These are phyloP conservation scores for Himalopsyche phryganea DNA, from an alignment of 1,140 invertebrate species.

Conservation along the genomic window DNA sequence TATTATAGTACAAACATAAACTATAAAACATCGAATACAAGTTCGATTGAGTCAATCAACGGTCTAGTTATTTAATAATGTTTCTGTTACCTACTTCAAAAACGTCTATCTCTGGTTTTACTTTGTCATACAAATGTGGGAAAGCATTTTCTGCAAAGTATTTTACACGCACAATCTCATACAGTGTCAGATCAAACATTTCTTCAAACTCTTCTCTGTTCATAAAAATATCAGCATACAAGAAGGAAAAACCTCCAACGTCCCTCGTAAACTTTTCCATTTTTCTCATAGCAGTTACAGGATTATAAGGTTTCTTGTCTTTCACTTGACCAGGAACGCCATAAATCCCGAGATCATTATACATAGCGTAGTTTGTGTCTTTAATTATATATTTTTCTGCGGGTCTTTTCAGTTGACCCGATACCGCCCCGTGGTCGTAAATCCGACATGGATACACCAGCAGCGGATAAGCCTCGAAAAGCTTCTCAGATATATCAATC, in stretches of 20 bases:
- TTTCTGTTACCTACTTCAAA: conserved; percentile 60
- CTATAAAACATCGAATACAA: no score
- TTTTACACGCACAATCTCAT: conserved; percentile 65
- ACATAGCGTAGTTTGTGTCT: conserved; percentile 59
- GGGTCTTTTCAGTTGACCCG: conserved; percentile 60
- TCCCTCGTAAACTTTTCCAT: conserved; percentile 56
- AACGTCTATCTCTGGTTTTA: conserved; percentile 71
- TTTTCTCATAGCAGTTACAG: conserved; percentile 47
- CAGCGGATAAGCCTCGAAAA: conserved; percentile 73
- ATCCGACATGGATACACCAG: conserved; percentile 80
- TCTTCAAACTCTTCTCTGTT: conserved; percentile 74
- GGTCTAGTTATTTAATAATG: conserved; percentile 58
- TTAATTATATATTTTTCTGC: conserved; percentile 62
- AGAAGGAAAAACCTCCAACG: conserved; percentile 67
- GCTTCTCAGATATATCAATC: conserved; percentile 63
- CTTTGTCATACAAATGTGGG: conserved; percentile 81
- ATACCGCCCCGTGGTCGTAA: conserved; percentile 64
- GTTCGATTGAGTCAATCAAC: no score
- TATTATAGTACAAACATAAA: no score
- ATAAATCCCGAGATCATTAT: conserved; percentile 78
- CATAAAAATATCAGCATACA: conserved; percentile 73
- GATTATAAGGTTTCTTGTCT: conserved; percentile 57
- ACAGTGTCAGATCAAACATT: conserved; percentile 80
- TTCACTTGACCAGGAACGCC: conserved; percentile 65
- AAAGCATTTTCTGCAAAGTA: conserved; percentile 68